A percentile compares a stretch with the other conserved stretches of the same genome.
phyloP scores from a whole-genome alignment of 2,113 vertebrate genomes.

The Etheostoma cragini region DNA sequence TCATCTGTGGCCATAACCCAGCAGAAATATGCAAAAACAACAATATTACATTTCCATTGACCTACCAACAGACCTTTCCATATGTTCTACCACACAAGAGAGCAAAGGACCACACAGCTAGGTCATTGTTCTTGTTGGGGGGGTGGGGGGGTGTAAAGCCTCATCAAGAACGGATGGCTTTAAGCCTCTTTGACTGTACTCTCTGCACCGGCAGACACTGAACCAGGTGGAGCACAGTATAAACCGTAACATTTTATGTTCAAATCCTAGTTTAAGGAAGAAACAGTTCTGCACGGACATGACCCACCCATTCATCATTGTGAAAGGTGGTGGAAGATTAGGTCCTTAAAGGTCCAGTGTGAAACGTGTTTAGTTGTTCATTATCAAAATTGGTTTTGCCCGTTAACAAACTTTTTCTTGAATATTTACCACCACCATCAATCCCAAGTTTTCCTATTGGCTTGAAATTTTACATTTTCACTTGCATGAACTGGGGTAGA shows the following conservation, averaged over 20 bases:
- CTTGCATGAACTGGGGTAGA: too few species aligned
- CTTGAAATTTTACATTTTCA: too few species aligned
- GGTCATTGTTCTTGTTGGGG: conserved; percentile 67
- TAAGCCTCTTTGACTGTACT: conserved; percentile 77
- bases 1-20: conserved; percentile 19
- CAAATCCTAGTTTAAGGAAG: conserved; percentile 48
- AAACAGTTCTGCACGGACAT: conserved; percentile 1
- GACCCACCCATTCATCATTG: not conserved
- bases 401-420: too few species aligned
- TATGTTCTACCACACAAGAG: conserved; percentile 29
- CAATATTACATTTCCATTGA: conserved; percentile 42
- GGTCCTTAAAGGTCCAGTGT: not conserved
- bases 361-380: too few species aligned
- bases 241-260: conserved; percentile 14
- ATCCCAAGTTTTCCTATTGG: too few species aligned
- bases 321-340: conserved; percentile 21
- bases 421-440: too few species aligned
- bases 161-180: conserved; percentile 60
- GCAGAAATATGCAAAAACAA: conserved; percentile 8
- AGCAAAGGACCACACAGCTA: conserved; percentile 60
- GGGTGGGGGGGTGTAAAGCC: conserved; percentile 63
- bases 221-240: conserved; percentile 48
- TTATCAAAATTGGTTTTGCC: too few species aligned
- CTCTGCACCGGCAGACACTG: conserved; percentile 53
- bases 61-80: conserved; percentile 44